Percentiles rank a stretch among this genome's conserved stretches.
Evolutionary conservation across 37 sponge, comb jelly and placozoan genomes (phyloP).

Genomic region (Aphrocallistes beatrix): DNA sequence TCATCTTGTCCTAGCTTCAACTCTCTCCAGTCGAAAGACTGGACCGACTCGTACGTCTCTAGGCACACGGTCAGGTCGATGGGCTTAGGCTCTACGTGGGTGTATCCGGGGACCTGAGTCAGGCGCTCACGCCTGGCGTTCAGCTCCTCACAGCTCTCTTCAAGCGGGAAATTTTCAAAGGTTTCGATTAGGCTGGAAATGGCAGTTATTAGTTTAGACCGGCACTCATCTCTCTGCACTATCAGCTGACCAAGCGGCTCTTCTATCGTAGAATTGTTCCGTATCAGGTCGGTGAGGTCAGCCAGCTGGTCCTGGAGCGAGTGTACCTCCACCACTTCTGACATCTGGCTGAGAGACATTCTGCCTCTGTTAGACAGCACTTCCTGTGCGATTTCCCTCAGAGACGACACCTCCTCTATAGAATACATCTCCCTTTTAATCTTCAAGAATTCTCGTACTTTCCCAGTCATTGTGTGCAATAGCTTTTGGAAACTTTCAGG

Average conservation of each 20-base stretch:
- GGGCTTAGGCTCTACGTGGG: not conserved
- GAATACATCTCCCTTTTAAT: not conserved
- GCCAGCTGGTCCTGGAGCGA: not conserved
- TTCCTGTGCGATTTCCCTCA: not conserved
- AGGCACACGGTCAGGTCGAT: not conserved
- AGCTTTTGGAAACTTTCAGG: not conserved
- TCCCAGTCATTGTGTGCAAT: not conserved
- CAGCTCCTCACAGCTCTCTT: not conserved
- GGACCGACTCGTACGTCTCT: not conserved
- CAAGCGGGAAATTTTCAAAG: not conserved
- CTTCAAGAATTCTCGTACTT: not conserved
- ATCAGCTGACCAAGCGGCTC: not conserved
- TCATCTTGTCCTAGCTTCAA: not conserved
- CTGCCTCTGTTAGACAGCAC: not conserved
- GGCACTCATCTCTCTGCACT: not conserved
- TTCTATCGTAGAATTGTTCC: not conserved
- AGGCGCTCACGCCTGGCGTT: not conserved
- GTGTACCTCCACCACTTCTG: not conserved
- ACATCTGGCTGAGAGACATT: not conserved
- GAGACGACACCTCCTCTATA: not conserved
- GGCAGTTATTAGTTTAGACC: not conserved
- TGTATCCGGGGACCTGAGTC: not conserved
- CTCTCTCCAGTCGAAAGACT: constrained; percentile 7
- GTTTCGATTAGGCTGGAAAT: not conserved
- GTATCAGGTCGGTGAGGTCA: not conserved